Base-by-base conservation (phyloP, 1,140 invertebrate species). In the Magallana ariakensis region DNA sequence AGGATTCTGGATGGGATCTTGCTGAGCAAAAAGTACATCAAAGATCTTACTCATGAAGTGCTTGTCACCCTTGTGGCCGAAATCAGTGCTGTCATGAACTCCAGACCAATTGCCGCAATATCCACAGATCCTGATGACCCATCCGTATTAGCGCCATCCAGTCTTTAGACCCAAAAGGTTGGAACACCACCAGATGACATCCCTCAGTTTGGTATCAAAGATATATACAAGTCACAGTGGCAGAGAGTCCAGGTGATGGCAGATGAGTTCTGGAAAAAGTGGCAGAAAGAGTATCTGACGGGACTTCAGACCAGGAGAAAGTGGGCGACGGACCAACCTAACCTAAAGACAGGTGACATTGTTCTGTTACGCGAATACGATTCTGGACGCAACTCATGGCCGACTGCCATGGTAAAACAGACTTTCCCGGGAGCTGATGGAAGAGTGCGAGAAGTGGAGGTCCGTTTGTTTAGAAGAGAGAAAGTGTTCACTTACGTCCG, bases 41-140 rank as follows among this genome's bases (percentile, higher is more conserved):
- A 88, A 54, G 75, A 85, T n/a, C 85, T 92, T 19, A 87, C 89
- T 33, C 87, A 90, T 89, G 86, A 89, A n/a, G 88, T 90, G 10
- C 82, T 92, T 53, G 62, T 46, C 46, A 92, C 90, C n/a, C 82
- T 90, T 5, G 87, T 90, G 84, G 85, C 84, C 13, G 83, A 89
- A 83, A 86, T 90, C 1, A 80, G 58, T 46, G 86, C 90, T 84
- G 85, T 88, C 83, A 83, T 90, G 16, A 90, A 91, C 55, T 46
- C 6, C 26, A 60, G 80, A 33, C 89, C 86, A 13, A 56, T 91
- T 13, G 83, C 80, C 7, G 57, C 70, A 33, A 22, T 89, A n/a
- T 82, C 87, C 0, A 46, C 66, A n/a, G 81, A 62, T 62, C 88
- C 86, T 0, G 85, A 85, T 26, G 66, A 75, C 19, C 87, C 85